phyloP scores from a whole-genome alignment of 2,797 vertebrate species.

The Silurus lanzhouensis region DNA sequence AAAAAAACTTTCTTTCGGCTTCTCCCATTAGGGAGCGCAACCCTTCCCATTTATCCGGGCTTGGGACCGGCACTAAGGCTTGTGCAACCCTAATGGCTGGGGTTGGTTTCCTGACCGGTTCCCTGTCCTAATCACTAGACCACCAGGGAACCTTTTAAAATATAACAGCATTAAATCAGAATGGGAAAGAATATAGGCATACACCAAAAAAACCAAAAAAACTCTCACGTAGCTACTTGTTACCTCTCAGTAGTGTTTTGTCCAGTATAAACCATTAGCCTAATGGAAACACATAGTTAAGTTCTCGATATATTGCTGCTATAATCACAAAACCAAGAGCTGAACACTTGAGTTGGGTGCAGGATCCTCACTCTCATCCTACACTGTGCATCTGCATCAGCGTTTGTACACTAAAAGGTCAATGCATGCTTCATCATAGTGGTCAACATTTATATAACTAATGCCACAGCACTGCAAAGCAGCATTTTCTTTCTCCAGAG shows the following conservation, averaged over 20 bases:
- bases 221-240: not conserved
- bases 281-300: slow-evolving; percentile 31
- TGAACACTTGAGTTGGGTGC: not conserved
- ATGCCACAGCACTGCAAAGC: not conserved
- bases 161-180: slow-evolving; percentile 15
- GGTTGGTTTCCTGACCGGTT: too few species aligned
- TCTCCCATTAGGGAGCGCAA: too few species aligned
- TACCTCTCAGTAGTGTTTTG: not conserved
- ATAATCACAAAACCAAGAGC: slow-evolving; percentile 15
- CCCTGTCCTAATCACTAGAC: too few species aligned
- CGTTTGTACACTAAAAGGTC: slow-evolving; percentile 41
- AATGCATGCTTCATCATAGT: slow-evolving; percentile 26
- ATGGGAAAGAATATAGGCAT: slow-evolving; percentile 3
- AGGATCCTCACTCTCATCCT: not conserved
- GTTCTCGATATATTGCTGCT: slow-evolving; percentile 8
- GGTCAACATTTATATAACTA: slow-evolving; percentile 39
- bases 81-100: too few species aligned
- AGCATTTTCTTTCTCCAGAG: not conserved
- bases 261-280: slow-evolving; percentile 5
- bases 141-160: too few species aligned
- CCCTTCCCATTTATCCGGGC: too few species aligned
- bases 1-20: not conserved
- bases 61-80: too few species aligned
- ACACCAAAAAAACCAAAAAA: slow-evolving; percentile 3
- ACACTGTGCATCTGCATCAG: slow-evolving; percentile 7